Base-by-base conservation (phyloP, 2,113 vertebrate genomes). In the Coracopsis vasa region DNA sequence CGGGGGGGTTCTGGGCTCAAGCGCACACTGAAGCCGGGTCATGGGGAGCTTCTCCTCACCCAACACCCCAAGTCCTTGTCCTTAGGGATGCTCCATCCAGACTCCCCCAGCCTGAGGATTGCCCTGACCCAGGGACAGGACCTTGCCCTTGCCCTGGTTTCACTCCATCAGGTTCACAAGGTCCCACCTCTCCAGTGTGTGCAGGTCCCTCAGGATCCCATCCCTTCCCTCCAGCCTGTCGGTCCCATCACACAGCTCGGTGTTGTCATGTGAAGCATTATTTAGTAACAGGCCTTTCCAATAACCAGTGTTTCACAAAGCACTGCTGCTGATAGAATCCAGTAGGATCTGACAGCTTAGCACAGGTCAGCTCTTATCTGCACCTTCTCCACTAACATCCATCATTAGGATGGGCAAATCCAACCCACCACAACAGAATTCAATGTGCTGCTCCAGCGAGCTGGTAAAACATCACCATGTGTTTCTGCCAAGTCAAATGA, bases 391-490 rank as follows among this genome's bases (percentile, higher is more conserved):
- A 14, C 14, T 35, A 19, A 20, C 1, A 5, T 3, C 2, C 35
- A 9, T 27, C 3, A 2, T 39, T 13, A 18, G 37, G 48, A 14
- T 1, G 2, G 35, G 44, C 37, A 35, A 70, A 54, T 29, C 74
- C 70, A 45, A 14, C 10, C 6, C 35, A 20, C 16, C 47, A 11
- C 21, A 18, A 31, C 23, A 37, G 45, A 14, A 19, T 17, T 18
- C 4, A 1, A 4, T 4, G 44, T 18, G 50, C 27, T 13, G 24
- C 67, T 51, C 25, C 5, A 3, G 33, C 2, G 2, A 69, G 53
- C 50, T 17, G 7, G 6, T 16, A 61, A 14, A 18, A n/a, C 2
- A 23, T 8, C 61, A 15, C 31, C 16, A 0, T 5, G 11, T 6
- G 5, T 56, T 42, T 33, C 62, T 75, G 42, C 56, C 3, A 2